Base-by-base conservation (phyloP, 2,888 invertebrate genomes). In the Hesperia comma region DNA sequence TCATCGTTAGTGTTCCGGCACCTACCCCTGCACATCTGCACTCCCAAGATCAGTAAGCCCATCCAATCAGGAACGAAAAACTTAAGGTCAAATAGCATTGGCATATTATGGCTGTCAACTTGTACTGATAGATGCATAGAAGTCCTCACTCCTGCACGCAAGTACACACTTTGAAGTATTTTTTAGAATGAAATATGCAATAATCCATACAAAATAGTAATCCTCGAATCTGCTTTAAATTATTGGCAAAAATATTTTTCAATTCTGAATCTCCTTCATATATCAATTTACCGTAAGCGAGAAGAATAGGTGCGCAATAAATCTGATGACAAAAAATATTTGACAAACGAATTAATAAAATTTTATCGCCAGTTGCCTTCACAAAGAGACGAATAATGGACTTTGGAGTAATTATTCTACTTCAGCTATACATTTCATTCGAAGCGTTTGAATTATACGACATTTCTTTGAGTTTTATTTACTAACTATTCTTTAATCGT, bases 281-380 rank as follows among this genome's bases (percentile, higher is more conserved):
- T 15, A 15, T 46, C 17, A 46, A 46, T 46, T 46, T 17, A 17
- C 15, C 17, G 17, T 46, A 17, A 41, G 14, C 41, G 10, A 41
- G 41, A 41, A 17, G 17, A 46, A 7, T 46, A 15, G 17, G n/a
- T n/a, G n/a, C n/a, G 8, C 15, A 46, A 17, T 46, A 46, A 46
- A 46, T 46, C 43, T 46, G 43, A 8, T 15, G 12, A 15, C 37
- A 17, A 46, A 46, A 17, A 46, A 46, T 46, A 46, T 46, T 46
- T 7, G 43, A 15, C 43, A 15, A 46, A 17, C 43, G 43, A 46
- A 46, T 7, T 46, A 46, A 15, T 46, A 15, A 46, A 15, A 46
- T 46, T 46, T 46, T 46, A 46, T 46, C 43, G 43, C 43, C 43
- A 15, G 15, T 46, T 46, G 43, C 15, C 17, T 46, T 46, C 43